These are phyloP conservation scores for Drosophila biarmipes DNA, from an alignment of 1,140 invertebrate species.

Conservation along the genomic window DNA sequence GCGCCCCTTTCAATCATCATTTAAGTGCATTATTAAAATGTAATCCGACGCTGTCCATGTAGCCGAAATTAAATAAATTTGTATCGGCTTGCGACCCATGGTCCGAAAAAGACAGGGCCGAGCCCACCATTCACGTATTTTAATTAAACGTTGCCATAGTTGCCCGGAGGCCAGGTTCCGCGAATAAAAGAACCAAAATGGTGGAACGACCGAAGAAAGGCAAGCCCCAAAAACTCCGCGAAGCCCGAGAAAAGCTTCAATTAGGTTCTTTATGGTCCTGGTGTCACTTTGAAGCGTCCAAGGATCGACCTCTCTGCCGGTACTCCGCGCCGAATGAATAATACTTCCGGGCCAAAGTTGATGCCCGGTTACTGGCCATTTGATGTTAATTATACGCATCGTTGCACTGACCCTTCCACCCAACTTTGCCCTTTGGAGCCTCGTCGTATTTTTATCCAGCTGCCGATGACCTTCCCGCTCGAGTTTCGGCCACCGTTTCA, in stretches of 20 bases:
- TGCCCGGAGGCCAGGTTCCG: conserved; percentile 39
- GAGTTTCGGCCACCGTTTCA: conserved; percentile 9
- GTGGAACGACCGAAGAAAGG: conserved; percentile 28
- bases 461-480: background rate
- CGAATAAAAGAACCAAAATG: conserved; percentile 30
- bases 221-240: conserved; percentile 54
- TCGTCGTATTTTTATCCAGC: conserved; percentile 23
- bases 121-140: conserved; percentile 39
- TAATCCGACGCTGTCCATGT: conserved; percentile 25
- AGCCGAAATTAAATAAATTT: conserved; percentile 20
- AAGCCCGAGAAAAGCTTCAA: conserved; percentile 62
- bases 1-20: conserved; percentile 25
- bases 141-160: conserved; percentile 77
- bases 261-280: conserved; percentile 59
- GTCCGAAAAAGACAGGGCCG: background rate
- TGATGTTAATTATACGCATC: conserved; percentile 69
- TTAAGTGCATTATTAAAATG: conserved; percentile 27
- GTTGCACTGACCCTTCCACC: conserved; percentile 37
- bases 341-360: conserved; percentile 16
- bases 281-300: conserved; percentile 33
- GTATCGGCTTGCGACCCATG: background rate
- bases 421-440: conserved; percentile 32
- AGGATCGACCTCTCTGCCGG: conserved; percentile 3
- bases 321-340: conserved; percentile 49
- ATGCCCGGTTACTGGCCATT: conserved; percentile 46